These are phyloP conservation scores for Garrulus glandarius DNA, from an alignment of 2,797 vertebrate species.

Conservation along the genomic window DNA sequence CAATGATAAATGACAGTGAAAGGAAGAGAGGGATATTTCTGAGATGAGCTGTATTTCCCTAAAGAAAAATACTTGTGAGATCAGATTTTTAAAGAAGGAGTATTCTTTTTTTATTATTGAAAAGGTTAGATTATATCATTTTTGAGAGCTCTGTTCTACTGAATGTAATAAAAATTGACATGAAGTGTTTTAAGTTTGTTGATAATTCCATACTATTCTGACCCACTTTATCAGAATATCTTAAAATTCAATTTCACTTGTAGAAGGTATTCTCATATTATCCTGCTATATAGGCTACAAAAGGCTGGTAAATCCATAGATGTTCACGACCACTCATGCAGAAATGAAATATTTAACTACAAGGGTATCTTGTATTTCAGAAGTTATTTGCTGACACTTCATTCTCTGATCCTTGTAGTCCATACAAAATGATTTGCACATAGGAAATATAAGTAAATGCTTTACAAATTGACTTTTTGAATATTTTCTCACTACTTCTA, in stretches of 20 bases:
- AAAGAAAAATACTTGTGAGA: conserved; percentile 62
- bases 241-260: conserved; percentile 72
- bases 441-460: conserved; percentile 68
- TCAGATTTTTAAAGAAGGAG: conserved; percentile 60
- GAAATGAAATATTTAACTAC: conserved; percentile 79
- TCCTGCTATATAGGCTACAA: conserved; percentile 60
- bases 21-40: conserved; percentile 58
- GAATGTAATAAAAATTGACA: conserved; percentile 71
- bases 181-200: conserved; percentile 73
- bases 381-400: conserved; percentile 74
- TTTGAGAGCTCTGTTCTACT: conserved; percentile 62
- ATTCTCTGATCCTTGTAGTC: conserved; percentile 73
- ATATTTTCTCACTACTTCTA: conserved; percentile 66
- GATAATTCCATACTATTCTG: conserved; percentile 67
- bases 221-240: conserved; percentile 71
- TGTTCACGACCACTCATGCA: conserved; percentile 69
- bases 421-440: conserved; percentile 69
- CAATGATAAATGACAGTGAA: conserved; percentile 58
- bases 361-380: conserved; percentile 72
- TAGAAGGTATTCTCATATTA: conserved; percentile 67
- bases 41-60: conserved; percentile 61
- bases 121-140: conserved; percentile 66
- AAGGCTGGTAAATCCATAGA: conserved; percentile 71
- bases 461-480: conserved; percentile 65
- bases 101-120: conserved; percentile 58